Conservation (phyloP, 2,113 vertebrate species). For the Calidris pugnax region DNA sequence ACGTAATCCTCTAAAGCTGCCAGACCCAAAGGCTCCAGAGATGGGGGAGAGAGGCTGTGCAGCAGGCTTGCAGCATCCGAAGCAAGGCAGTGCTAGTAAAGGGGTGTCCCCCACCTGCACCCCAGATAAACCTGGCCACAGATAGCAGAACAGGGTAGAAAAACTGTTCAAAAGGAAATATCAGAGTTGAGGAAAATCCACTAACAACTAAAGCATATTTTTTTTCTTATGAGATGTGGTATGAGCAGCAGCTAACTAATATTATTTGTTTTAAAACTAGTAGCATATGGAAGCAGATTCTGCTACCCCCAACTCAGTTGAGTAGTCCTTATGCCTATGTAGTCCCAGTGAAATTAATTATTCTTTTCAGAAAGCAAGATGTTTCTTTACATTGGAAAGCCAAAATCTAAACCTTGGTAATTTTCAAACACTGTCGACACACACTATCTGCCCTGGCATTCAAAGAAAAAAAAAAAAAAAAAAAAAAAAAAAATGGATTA, state of each 20-base stretch:
- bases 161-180: neutral
- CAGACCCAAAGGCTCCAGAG: neutral
- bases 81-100: neutral
- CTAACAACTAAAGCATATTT: neutral
- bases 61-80: neutral
- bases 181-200: neutral
- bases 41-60: neutral
- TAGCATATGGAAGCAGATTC: neutral
- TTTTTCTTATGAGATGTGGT: neutral
- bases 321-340: neutral
- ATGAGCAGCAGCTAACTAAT: neutral
- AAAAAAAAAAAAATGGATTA: neutral
- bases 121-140: neutral
- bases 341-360: slow-evolving; percentile 3
- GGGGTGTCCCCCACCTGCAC: rapidly evolving
- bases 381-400: neutral
- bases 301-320: neutral
- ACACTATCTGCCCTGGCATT: neutral
- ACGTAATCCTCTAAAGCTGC: neutral
- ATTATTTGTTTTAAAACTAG: neutral
- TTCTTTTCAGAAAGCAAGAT: neutral
- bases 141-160: neutral
- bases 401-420: neutral
- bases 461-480: neutral
- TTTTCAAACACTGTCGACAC: neutral